Base-by-base conservation (phyloP, 2,888 invertebrate genomes). In the Pristionchus japonicus region DNA sequence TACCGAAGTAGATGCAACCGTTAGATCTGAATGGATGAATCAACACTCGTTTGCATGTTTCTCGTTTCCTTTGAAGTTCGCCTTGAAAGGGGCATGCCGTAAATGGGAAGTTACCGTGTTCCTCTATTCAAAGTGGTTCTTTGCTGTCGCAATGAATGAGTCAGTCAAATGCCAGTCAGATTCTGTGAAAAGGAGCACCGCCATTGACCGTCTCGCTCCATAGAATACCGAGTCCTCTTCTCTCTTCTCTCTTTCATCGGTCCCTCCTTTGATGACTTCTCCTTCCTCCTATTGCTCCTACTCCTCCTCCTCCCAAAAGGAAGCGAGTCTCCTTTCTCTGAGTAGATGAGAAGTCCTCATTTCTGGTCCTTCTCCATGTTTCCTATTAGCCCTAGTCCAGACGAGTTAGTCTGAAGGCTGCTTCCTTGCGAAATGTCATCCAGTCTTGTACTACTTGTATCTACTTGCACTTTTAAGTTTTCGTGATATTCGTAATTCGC, bases 271-370 rank as follows among this genome's bases (percentile, higher is more conserved):
- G 77, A 77, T 43, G 77, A 77, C 77, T 40, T 43, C 43, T 47
- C n/a, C 27, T 34, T n/a, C n/a, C n/a, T n/a, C n/a, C n/a, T n/a
- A n/a, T n/a, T n/a, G 40, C 23, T 74, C n/a, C 43, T 40, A 37
- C 37, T 74, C 31, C 13, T 64, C 23, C 64, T 64, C 9, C 37
- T n/a, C 13, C 64, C 27, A 43, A 77, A 47, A 77, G 77, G 77
- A 77, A 77, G 77, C n/a, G 70, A 70, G 70, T n/a, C 37, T 70
- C 70, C 37, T 70, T 57, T 57, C 77, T 47, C 47, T n/a, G 47
- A 43, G 77, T 77, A 74, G 77, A 77, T 77, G 77, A 77, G 77
- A 77, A 77, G 77, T 77, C 77, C 77, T 77, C 77, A 77, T 77
- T 77, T 77, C 77, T 43, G 77, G 77, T 85, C 85, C 11, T n/a